Percentiles rank a stretch among this genome's conserved stretches.
phyloP scores from a whole-genome alignment of 2,113 vertebrate genomes.

The Lanius ludovicianus region DNA sequence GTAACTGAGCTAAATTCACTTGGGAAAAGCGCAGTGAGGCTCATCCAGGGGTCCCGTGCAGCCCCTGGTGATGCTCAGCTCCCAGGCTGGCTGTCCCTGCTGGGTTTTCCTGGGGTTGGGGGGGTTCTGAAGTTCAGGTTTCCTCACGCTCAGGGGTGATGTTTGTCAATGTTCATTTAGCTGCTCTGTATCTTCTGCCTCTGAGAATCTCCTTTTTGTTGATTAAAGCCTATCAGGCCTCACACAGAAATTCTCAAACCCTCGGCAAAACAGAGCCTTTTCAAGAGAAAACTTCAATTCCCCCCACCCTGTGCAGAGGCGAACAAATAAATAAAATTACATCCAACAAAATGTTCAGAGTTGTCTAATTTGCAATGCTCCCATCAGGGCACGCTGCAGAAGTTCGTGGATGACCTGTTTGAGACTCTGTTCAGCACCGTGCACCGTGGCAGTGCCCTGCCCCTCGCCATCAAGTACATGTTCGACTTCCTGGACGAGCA shows the following conservation, averaged over 20 bases:
- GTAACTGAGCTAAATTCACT: conserved; percentile 43
- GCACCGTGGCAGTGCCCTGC: conserved; percentile 92
- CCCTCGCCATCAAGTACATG: conserved; percentile 99
- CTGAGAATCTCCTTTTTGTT: background rate
- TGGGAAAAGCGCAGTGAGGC: accelerated
- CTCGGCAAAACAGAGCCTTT: accelerated
- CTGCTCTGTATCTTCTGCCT: background rate
- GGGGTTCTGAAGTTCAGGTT: background rate
- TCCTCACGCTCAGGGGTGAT: accelerated
- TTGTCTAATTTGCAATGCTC: accelerated
- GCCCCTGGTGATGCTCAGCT: background rate
- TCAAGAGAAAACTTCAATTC: background rate
- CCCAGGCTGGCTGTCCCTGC: accelerated
- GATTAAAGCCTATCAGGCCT: background rate
- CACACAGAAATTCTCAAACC: background rate
- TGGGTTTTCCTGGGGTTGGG: background rate
- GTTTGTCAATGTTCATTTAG: background rate
- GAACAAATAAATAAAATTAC: accelerated
- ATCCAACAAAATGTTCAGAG: accelerated
- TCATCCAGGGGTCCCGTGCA: accelerated
- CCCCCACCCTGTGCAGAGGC: background rate
- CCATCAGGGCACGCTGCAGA: conserved; percentile 91
- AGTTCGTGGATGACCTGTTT: conserved; percentile 96
- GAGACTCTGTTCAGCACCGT: conserved; percentile 98
- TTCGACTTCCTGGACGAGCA: conserved; percentile 99